Conservation (phyloP, 2,113 vertebrate species). For the Ceyx margarethae region DNA sequence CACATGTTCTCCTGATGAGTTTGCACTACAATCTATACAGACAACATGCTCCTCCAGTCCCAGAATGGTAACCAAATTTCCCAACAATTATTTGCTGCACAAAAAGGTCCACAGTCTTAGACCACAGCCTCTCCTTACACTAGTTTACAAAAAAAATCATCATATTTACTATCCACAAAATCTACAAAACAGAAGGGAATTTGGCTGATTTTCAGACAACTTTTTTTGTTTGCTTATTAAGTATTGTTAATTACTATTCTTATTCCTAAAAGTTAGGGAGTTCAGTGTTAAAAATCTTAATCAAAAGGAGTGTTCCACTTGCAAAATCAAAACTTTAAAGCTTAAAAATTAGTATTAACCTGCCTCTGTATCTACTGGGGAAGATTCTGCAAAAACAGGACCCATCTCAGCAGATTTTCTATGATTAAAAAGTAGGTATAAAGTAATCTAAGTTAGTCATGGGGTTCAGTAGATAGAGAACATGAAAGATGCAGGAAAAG, state of each 20-base stretch:
- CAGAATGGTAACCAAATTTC: neutral
- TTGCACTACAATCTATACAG: neutral
- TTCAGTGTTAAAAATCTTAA: neutral
- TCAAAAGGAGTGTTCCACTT: neutral
- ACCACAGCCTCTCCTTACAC: neutral
- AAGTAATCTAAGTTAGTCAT: neutral
- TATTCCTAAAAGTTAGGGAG: neutral
- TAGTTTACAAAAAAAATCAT: neutral
- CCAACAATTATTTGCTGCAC: neutral
- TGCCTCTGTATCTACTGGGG: neutral
- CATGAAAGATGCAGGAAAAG: neutral
- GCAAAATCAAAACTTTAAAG: slow-evolving; percentile 6
- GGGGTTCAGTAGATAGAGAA: neutral
- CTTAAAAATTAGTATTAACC: neutral
- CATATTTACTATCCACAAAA: neutral
- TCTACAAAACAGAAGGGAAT: neutral
- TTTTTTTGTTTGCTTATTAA: neutral
- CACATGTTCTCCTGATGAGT: neutral
- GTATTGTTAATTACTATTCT: neutral
- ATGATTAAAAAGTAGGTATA: neutral
- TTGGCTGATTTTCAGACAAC: neutral
- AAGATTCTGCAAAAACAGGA: neutral
- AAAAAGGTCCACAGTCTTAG: neutral
- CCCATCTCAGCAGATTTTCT: neutral
- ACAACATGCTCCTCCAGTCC: neutral